phyloP scores from a whole-genome alignment of 2,113 vertebrate genomes.

The Sitta europaea region DNA sequence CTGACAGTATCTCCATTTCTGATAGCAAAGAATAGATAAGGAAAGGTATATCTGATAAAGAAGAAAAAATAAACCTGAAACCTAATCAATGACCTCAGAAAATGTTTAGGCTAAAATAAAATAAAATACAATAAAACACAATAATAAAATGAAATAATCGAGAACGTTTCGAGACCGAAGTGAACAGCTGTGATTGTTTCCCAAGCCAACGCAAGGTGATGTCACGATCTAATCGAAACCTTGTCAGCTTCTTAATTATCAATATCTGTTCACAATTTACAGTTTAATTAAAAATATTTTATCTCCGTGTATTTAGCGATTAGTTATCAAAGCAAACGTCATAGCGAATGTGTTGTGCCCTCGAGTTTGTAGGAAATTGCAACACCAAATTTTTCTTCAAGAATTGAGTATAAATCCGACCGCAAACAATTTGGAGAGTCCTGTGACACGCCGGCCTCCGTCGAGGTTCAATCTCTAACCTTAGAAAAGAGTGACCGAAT shows the following conservation, averaged over 20 bases:
- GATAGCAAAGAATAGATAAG: neutral
- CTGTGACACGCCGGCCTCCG: neutral
- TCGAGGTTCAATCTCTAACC: neutral
- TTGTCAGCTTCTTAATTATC: neutral
- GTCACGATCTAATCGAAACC: conserved; percentile 3
- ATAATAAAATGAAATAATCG: neutral
- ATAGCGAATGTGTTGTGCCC: neutral
- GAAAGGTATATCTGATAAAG: neutral
- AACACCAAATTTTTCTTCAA: neutral
- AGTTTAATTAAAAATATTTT: conserved; percentile 26
- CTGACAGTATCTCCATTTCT: neutral
- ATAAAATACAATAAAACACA: neutral
- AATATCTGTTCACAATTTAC: neutral
- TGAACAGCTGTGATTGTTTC: neutral
- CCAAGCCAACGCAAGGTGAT: neutral
- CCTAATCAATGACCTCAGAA: neutral
- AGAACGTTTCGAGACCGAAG: neutral
- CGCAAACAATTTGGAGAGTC: neutral
- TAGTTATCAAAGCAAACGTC: neutral
- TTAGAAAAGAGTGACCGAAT: neutral
- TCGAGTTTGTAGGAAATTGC: neutral
- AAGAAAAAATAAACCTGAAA: neutral
- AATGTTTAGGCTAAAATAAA: neutral
- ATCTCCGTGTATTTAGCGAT: neutral
- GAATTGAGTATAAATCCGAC: neutral